phyloP scores from a whole-genome alignment of 2,888 invertebrate species.

The Sabatieria punctata region DNA sequence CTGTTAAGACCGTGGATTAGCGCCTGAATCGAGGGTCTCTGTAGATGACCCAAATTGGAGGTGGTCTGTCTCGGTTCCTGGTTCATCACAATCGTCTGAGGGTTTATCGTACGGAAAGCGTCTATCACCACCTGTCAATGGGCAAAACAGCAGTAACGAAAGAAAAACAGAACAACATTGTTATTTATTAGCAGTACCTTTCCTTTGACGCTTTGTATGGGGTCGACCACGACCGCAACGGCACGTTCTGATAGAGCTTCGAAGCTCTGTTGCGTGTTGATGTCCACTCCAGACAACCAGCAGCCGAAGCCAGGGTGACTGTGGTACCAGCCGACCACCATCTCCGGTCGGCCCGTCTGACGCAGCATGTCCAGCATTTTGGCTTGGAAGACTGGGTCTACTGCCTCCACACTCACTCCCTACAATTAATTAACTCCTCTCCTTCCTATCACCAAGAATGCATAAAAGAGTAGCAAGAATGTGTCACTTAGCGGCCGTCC shows the following conservation, averaged over 20 bases:
- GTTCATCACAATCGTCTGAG: conserved; percentile 95
- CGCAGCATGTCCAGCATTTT: conserved; percentile 92
- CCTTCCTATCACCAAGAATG: not conserved
- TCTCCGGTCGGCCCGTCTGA: conserved; percentile 91
- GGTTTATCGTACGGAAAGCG: conserved; percentile 95
- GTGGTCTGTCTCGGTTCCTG: conserved; percentile 98
- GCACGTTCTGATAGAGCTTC: conserved; percentile 90
- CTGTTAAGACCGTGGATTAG: conserved; percentile 94
- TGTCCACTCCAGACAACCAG: conserved; percentile 90
- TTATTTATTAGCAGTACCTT: conserved; percentile 20
- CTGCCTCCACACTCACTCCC: conserved; percentile 95
- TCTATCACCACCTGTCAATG: conserved; percentile 80
- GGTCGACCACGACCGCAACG: conserved; percentile 95
- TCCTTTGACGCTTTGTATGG: conserved; percentile 95
- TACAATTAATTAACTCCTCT: conserved; percentile 14
- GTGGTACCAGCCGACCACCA: conserved; percentile 97
- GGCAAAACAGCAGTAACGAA: not conserved
- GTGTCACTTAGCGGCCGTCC: no score
- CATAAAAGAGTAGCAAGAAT: no score
- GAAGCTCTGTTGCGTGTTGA: conserved; percentile 95
- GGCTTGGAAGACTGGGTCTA: conserved; percentile 95
- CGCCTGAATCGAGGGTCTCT: conserved; percentile 94
- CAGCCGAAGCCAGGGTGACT: conserved; percentile 98
- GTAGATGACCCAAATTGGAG: conserved; percentile 90
- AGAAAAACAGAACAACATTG: not conserved